phyloP scores from a whole-genome alignment of 2,113 vertebrate genomes.

The Entomyzon cyanotis region DNA sequence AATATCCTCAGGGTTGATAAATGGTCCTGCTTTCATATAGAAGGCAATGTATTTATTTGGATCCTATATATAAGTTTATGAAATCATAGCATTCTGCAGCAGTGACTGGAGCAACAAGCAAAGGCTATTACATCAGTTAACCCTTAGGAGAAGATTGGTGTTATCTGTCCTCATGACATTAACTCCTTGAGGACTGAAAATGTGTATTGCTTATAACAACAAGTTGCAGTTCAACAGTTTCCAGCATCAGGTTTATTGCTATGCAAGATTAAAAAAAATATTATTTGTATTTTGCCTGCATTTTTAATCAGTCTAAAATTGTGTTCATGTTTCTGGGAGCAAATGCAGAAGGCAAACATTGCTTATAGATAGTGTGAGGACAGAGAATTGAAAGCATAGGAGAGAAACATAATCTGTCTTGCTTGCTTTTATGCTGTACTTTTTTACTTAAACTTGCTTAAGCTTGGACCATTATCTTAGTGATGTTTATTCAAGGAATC shows the following conservation, averaged over 20 bases:
- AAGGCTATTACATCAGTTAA: not conserved
- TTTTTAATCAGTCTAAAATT: not conserved
- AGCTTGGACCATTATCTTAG: not conserved
- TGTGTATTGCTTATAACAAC: not conserved
- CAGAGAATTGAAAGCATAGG: not conserved
- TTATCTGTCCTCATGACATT: not conserved
- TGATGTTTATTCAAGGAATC: not conserved
- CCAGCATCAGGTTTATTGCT: not conserved
- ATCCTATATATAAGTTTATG: slow-evolving; percentile 54
- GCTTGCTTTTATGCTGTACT: not conserved
- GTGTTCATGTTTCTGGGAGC: not conserved
- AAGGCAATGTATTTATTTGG: slow-evolving; percentile 64
- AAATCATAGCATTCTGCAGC: slow-evolving; percentile 44
- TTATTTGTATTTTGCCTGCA: not conserved
- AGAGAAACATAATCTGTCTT: not conserved
- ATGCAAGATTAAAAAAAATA: not conserved
- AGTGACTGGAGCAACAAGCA: slow-evolving; percentile 30
- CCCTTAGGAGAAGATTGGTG: not conserved
- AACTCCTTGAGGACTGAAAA: not conserved
- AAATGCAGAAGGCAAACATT: not conserved
- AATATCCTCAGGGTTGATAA: slow-evolving; percentile 70
- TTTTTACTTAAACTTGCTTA: not conserved
- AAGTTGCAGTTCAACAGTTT: not conserved
- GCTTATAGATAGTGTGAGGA: not conserved
- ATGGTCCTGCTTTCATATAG: slow-evolving; percentile 38